Conservation (phyloP, 2,113 vertebrate species). For the Alaudala cheleensis region DNA sequence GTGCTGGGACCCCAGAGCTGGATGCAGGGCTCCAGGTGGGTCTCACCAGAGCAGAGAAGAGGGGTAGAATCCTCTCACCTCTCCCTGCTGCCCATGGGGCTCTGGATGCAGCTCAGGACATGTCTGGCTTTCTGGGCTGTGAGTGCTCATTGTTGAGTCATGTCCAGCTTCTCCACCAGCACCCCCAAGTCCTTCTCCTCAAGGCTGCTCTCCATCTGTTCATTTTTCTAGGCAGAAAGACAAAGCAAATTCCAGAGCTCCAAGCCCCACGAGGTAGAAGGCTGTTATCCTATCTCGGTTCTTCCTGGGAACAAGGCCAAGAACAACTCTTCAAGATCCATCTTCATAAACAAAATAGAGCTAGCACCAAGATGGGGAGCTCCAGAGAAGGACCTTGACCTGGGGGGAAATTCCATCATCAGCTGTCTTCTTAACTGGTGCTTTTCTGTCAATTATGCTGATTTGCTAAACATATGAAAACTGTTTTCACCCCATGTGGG, state of each 20-base stretch:
- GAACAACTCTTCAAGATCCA: background rate
- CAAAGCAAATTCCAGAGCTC: background rate
- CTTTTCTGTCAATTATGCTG: background rate
- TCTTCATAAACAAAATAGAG: background rate
- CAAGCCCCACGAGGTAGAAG: background rate
- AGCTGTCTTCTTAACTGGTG: background rate
- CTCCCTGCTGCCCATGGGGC: rapidly evolving
- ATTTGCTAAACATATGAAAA: background rate
- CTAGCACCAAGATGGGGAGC: background rate
- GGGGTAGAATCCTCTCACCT: background rate
- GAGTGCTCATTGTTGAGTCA: rapidly evolving
- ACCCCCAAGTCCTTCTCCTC: background rate
- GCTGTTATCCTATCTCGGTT: background rate
- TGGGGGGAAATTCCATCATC: no score
- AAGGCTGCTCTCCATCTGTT: background rate
- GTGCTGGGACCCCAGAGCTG: background rate
- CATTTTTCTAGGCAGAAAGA: background rate
- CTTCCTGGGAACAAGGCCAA: background rate
- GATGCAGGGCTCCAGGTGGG: background rate
- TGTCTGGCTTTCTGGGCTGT: rapidly evolving
- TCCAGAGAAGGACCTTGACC: background rate
- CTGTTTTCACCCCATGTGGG: no score
- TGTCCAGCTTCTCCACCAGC: background rate
- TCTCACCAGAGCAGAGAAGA: background rate
- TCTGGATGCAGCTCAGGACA: background rate